Evolutionary conservation across 2,888 invertebrate species (phyloP), one percentile per base, ranked within the genome.

Genomic region (Drosophila monieri): DNA sequence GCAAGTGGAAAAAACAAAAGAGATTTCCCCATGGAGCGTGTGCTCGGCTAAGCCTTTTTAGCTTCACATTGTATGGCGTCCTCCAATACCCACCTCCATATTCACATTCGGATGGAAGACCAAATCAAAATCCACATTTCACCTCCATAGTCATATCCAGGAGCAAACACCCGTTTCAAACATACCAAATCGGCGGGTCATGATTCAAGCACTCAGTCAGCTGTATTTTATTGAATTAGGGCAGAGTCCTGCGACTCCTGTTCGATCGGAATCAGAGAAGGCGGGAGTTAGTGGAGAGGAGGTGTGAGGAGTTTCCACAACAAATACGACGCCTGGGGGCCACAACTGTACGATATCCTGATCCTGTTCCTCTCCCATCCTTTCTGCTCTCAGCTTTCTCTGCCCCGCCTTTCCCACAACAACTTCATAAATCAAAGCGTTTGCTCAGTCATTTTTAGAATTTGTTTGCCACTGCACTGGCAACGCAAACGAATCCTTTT

Each of bases 341-440:
- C 27, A 18, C 30, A 41, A 32, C 51, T 64, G 60, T 47, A 60
- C 39, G 53, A 54, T 69, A 61, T 47, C 32, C 44, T 30, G 27
- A 21, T 32, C 15, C 55, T 39, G 21, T 10, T 43, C 43, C 43
- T 43, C 32, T 30, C 15, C 3, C 12, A 14, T 9, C n/a, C 27
- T 14, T 39, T 14, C 48, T 48, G 15, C n/a, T 48, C 44, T 74
- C 73, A n/a, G n/a, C n/a, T n/a, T n/a, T n/a, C n/a, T n/a, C n/a
- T n/a, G n/a, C n/a, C n/a, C n/a, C n/a, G n/a, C n/a, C n/a, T n/a
- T n/a, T n/a, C n/a, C n/a, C n/a, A n/a, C n/a, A 69, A 88, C 85
- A 88, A 88, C 83, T 83, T 83, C 85, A 83, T 83, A 88, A 83
- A 81, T 81, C 81, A 81, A 81, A 85, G 88, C 79, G 88, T 83